phyloP scores from a whole-genome alignment of 1,140 invertebrate genomes.

The Antheraea mylitta region DNA sequence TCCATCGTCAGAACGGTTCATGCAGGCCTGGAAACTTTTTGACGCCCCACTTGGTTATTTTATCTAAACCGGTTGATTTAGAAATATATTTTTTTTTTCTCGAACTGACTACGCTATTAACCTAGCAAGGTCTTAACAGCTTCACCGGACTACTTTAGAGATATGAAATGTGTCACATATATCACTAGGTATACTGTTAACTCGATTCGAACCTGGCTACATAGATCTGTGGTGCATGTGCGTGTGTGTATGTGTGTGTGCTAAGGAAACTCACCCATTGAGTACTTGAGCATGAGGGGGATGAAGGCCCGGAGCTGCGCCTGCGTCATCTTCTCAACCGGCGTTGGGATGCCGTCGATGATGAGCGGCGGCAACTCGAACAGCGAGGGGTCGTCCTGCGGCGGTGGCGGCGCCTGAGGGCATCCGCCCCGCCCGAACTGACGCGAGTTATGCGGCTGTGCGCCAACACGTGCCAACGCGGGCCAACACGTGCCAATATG shows the following conservation, averaged over 20 bases:
- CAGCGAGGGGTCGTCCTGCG: slow-evolving; percentile 93
- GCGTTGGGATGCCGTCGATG: slow-evolving; percentile 98
- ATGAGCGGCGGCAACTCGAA: slow-evolving; percentile 97
- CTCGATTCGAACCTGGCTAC: background rate
- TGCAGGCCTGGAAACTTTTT: too few species aligned
- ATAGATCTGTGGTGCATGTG: too few species aligned
- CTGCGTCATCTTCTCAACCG: slow-evolving; percentile 99
- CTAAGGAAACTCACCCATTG: slow-evolving; percentile 81
- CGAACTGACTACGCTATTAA: too few species aligned
- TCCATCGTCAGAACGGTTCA: too few species aligned
- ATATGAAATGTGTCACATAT: too few species aligned
- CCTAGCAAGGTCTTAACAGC: too few species aligned
- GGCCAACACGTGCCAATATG: background rate
- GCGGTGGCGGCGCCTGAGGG: slow-evolving; percentile 91
- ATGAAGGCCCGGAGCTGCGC: slow-evolving; percentile 98
- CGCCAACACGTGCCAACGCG: background rate
- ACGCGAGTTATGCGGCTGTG: slow-evolving; percentile 48
- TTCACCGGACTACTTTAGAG: too few species aligned
- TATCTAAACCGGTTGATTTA: too few species aligned
- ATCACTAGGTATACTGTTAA: too few species aligned
- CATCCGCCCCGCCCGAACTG: slow-evolving; percentile 72
- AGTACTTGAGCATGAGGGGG: slow-evolving; percentile 98
- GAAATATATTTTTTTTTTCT: too few species aligned
- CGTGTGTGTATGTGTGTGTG: background rate
- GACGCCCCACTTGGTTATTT: too few species aligned